Evolutionary conservation across 2,797 vertebrate species (phyloP).

Genomic region (Paguma larvata): DNA sequence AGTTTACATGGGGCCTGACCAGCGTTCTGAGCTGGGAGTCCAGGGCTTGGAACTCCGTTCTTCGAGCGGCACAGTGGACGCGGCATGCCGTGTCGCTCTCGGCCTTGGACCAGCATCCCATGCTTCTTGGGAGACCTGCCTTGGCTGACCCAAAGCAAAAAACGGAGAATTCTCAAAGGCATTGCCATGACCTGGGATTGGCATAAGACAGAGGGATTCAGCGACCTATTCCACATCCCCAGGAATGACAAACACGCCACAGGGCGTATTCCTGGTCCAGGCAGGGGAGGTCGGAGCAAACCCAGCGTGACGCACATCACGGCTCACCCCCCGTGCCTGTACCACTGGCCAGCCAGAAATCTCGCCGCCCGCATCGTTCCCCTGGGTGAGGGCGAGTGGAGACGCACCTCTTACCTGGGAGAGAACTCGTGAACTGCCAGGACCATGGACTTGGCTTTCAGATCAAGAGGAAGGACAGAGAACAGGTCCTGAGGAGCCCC

Average conservation of each 20-base stretch:
- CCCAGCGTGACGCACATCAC: background rate
- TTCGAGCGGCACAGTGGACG: background rate
- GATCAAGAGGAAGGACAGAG: background rate
- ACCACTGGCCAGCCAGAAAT: background rate
- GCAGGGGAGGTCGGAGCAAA: background rate
- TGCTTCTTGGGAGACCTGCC: background rate
- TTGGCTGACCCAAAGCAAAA: background rate
- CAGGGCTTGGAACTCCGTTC: background rate
- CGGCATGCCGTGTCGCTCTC: accelerated
- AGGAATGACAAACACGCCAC: background rate
- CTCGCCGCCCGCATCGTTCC: accelerated
- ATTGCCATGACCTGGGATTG: background rate
- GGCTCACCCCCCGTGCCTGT: background rate
- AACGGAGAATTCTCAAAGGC: background rate
- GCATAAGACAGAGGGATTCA: accelerated
- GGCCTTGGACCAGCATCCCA: background rate
- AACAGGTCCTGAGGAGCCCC: background rate
- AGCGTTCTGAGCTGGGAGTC: background rate
- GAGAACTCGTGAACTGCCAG: background rate
- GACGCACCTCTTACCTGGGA: background rate
- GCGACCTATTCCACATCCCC: background rate
- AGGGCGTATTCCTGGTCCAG: background rate
- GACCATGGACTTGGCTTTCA: background rate
- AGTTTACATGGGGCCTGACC: background rate
- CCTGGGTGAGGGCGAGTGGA: background rate